Evolutionary conservation across 2,888 invertebrate genomes (phyloP), one percentile per base, ranked within the genome.

Genomic region (Cremastinae sp.): DNA sequence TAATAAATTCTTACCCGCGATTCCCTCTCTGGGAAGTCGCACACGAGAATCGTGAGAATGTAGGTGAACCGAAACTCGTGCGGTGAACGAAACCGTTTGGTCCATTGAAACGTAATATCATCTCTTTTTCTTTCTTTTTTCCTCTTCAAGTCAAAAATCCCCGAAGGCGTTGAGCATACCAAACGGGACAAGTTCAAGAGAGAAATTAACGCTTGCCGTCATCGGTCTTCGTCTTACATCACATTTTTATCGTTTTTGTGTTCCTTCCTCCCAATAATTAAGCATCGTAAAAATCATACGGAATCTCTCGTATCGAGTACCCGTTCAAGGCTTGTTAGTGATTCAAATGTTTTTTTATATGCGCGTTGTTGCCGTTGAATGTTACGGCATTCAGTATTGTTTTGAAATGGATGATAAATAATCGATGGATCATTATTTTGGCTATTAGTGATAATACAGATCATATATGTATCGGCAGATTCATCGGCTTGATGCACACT

Each of bases 31-130:
- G 28, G 28, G 28, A 28, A 28, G 28, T 28, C 28, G 28, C 5
- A 28, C 12, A 70, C 74, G 75, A 79, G 78, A 78, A 74, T 69
- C 83, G 81, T 84, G 86, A 83, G 86, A 87, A 87, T 86, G 83
- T 87, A 86, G 86, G 86, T 85, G 85, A 86, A 59, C 59, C 28
- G 20, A 65, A 55, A 53, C 59, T 12, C 55, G 41, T 10, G 20
- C 28, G 82, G 81, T 78, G 80, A 80, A 75, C 37, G 28, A 41
- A 74, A 71, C 59, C 64, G 72, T 64, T 72, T 35, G 53, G 66
- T 66, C 73, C 73, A 66, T 66, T 73, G 73, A 61, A 66, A 73
- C 66, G 65, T 53, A 55, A 55, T 66, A 43, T 35, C 51, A n/a
- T n/a, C n/a, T 12, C 10, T 18, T 5, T 14, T 7, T 22, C 35